phyloP scores from a whole-genome alignment of 2,113 vertebrate species.

The Sclerurus mexicanus region DNA sequence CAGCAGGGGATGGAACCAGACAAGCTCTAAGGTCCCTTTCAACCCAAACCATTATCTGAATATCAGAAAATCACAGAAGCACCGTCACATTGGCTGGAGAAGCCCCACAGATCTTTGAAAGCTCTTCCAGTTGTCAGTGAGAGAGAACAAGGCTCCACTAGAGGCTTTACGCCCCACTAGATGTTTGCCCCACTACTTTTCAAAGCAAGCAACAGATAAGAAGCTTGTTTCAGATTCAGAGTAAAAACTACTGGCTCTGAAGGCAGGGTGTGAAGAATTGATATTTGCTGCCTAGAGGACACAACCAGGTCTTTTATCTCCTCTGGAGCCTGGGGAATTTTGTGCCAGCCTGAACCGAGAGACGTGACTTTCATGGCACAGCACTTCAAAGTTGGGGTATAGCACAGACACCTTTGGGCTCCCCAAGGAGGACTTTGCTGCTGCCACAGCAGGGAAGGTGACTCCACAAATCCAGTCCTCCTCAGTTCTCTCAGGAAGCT shows the following conservation, averaged over 20 bases:
- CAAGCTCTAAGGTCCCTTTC: neutral
- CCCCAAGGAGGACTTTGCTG: accelerated
- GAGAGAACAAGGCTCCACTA: neutral
- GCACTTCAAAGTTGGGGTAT: accelerated
- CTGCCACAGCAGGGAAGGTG: neutral
- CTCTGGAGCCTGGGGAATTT: accelerated
- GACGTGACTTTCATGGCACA: accelerated
- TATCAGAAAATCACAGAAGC: neutral
- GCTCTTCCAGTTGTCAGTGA: neutral
- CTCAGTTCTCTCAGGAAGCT: neutral
- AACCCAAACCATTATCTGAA: neutral
- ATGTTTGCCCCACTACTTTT: neutral
- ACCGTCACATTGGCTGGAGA: neutral
- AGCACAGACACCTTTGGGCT: neutral
- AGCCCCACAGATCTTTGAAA: neutral
- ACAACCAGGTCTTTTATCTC: neutral
- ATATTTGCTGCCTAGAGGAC: neutral
- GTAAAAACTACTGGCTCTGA: neutral
- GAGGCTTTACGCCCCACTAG: neutral
- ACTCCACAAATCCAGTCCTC: neutral
- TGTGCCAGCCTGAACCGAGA: neutral
- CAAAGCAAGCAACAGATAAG: neutral
- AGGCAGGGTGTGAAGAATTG: neutral
- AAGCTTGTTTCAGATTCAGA: neutral
- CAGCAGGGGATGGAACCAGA: accelerated